A percentile compares a stretch with the other conserved stretches of the same genome.
Evolutionary conservation across 2,113 vertebrate species (phyloP).

Genomic region (Haemorhous mexicanus): DNA sequence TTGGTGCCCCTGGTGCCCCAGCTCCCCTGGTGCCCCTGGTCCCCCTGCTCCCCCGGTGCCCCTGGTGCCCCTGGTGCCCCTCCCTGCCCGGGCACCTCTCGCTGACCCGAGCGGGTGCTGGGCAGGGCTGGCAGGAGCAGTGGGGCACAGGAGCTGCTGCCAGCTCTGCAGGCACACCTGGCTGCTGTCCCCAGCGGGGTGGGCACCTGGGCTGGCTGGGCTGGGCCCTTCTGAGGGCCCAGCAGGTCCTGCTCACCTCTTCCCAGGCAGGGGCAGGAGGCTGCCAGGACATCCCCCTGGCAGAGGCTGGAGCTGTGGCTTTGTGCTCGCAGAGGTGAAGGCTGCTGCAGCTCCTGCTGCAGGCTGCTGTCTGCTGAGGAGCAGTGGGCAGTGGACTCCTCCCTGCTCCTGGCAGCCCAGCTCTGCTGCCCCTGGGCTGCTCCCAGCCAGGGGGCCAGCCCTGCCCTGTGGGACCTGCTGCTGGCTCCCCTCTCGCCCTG

Average conservation of each 20-base stretch:
- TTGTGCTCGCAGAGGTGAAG: too few relatives aligned
- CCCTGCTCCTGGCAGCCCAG: not conserved
- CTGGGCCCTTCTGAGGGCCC: not conserved
- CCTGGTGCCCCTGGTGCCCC: too few relatives aligned
- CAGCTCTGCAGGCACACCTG: not conserved
- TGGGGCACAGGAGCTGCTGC: too few relatives aligned
- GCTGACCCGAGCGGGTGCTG: too few relatives aligned
- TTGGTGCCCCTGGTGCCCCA: too few relatives aligned
- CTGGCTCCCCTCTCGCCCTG: fast-evolving
- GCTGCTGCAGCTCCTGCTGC: not conserved
- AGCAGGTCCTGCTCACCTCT: not conserved
- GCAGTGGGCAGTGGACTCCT: not conserved
- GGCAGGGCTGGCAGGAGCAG: too few relatives aligned
- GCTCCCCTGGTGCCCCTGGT: too few relatives aligned
- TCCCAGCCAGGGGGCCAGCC: not conserved
- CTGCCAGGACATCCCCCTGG: not conserved
- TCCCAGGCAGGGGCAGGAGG: not conserved
- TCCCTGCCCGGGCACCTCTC: too few relatives aligned
- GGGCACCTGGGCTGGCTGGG: not conserved
- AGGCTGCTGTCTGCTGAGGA: not conserved
- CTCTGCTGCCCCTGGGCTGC: fast-evolving
- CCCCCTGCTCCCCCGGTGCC: too few relatives aligned
- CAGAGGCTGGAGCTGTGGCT: too few relatives aligned
- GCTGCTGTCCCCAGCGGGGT: not conserved
- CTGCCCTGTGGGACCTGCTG: not conserved